Conservation (phyloP, 2,888 invertebrate species). For the Schizaphis graminum region DNA sequence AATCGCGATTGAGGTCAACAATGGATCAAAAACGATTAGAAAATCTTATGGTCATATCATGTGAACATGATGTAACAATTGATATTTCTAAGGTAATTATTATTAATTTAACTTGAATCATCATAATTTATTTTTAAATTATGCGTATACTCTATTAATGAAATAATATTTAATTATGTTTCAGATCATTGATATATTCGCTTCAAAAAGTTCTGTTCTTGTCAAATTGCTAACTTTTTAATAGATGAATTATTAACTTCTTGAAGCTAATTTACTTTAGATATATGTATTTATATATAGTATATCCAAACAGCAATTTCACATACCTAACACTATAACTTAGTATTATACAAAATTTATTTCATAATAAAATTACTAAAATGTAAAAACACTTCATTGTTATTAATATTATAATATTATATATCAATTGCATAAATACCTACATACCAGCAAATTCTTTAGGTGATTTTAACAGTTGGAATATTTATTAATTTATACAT, state of each 20-base stretch:
- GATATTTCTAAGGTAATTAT: constrained; percentile 24
- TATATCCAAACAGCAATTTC: background rate
- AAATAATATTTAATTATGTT: constrained; percentile 29
- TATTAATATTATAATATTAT: constrained; percentile 22
- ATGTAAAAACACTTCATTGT: constrained; percentile 19
- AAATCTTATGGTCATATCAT: constrained; percentile 16
- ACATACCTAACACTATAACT: background rate
- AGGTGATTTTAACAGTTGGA: background rate
- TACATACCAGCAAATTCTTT: background rate
- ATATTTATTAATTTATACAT: constrained; percentile 20
- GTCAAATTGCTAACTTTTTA: background rate
- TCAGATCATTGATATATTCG: constrained; percentile 32
- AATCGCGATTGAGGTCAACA: constrained; percentile 16
- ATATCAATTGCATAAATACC: background rate
- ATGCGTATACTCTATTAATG: background rate
- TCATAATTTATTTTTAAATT: constrained; percentile 4
- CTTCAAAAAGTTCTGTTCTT: constrained; percentile 27
- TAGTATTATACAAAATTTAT: background rate
- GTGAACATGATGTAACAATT: background rate
- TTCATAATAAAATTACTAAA: constrained; percentile 10
- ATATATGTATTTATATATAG: background rate
- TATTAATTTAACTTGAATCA: constrained; percentile 5
- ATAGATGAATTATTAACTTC: background rate
- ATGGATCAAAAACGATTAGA: constrained; percentile 33
- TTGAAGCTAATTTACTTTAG: background rate